Evolutionary conservation across 1,140 invertebrate species (phyloP).

Genomic region (Lysiphlebus fabarum): DNA sequence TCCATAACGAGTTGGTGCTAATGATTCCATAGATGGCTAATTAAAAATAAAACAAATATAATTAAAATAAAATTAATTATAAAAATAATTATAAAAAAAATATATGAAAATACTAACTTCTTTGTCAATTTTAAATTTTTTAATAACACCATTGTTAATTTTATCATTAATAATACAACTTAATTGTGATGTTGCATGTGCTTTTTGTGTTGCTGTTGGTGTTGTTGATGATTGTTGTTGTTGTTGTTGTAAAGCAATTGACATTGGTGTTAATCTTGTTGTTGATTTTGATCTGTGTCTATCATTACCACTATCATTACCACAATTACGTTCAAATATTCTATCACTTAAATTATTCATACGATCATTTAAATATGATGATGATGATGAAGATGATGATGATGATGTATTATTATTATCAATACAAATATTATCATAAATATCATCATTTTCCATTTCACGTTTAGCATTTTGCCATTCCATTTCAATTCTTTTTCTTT

Average conservation of each 20-base stretch:
- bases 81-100: neutral
- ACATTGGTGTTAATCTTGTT: constrained; percentile 32
- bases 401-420: constrained; percentile 18
- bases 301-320: constrained; percentile 8
- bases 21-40: constrained; percentile 34
- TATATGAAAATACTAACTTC: constrained; percentile 40
- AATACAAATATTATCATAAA: constrained; percentile 52
- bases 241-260: constrained; percentile 41
- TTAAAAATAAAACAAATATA: neutral
- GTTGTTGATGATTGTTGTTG: constrained; percentile 30
- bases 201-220: constrained; percentile 29
- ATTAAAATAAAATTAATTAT: neutral
- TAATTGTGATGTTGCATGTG: constrained; percentile 35
- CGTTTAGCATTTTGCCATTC: constrained; percentile 62
- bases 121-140: constrained; percentile 54
- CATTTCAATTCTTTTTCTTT: constrained; percentile 60
- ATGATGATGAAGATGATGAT: constrained; percentile 31
- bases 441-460: constrained; percentile 65
- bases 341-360: constrained; percentile 28
- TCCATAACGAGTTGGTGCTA: constrained; percentile 47
- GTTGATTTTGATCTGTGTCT: constrained; percentile 31
- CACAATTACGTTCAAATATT: constrained; percentile 22
- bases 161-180: constrained; percentile 35
- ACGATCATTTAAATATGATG: constrained; percentile 38
- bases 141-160: constrained; percentile 44